Evolutionary conservation across 2,797 vertebrate species (phyloP).

Genomic region (Aeoliscus strigatus): DNA sequence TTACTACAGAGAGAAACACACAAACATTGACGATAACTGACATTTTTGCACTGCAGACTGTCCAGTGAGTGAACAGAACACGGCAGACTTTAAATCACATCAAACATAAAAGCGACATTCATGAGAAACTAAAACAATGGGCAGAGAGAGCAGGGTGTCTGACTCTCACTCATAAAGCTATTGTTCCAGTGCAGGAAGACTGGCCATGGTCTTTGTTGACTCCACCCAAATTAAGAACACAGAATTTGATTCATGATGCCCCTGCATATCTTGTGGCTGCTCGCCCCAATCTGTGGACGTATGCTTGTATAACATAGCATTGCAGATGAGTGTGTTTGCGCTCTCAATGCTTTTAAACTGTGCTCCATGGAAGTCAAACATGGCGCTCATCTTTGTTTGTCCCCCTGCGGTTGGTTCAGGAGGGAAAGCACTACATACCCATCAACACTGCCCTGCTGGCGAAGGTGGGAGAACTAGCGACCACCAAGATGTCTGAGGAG

Average conservation of each 20-base stretch:
- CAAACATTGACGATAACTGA: too few species aligned
- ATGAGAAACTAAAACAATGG: slow-evolving; percentile 34
- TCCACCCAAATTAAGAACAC: slow-evolving; percentile 23
- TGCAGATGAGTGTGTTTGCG: slow-evolving; percentile 6
- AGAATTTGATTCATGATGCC: slow-evolving; percentile 36
- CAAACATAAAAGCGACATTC: slow-evolving; percentile 13
- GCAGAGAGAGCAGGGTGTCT: slow-evolving; percentile 1
- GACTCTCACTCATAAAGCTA: slow-evolving; percentile 37
- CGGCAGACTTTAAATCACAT: too few species aligned
- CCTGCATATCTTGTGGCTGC: slow-evolving; percentile 56
- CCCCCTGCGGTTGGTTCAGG: slow-evolving; percentile 66
- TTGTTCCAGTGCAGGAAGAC: slow-evolving; percentile 34
- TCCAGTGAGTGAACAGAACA: slow-evolving; percentile 12
- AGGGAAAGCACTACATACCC: slow-evolving; percentile 94
- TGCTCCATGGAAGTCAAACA: slow-evolving; percentile 5
- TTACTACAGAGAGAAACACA: too few species aligned
- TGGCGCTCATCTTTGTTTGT: slow-evolving; percentile 6
- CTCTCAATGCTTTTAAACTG: slow-evolving; percentile 3
- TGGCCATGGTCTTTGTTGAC: slow-evolving; percentile 19
- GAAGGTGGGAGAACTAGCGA: slow-evolving; percentile 69
- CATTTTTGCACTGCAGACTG: not conserved
- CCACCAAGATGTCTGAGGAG: slow-evolving; percentile 68
- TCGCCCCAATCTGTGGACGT: slow-evolving; percentile 22
- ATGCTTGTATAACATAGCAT: slow-evolving; percentile 18
- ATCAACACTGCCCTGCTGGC: slow-evolving; percentile 83